Evolutionary conservation across 2,888 invertebrate genomes (phyloP), one percentile per base, ranked within the genome.

Genomic region (Eristalinus aeneus): DNA sequence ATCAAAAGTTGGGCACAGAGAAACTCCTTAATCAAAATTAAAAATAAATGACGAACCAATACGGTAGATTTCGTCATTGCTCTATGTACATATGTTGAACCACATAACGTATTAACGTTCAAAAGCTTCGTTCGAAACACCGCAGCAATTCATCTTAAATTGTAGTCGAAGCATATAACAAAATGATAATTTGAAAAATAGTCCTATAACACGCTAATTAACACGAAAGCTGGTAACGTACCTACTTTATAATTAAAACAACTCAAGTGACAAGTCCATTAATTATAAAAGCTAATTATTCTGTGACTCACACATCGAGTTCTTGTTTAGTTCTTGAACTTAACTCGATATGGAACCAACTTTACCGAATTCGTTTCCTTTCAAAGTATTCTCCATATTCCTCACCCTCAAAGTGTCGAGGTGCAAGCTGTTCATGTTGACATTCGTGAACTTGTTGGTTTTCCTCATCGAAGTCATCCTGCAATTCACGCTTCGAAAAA

Each of bases 251-350:
- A 46, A 46, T 46, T n/a, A n/a, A 46, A 0, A 1, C 46, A 16
- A 16, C 46, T 1, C 16, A 46, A 16, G 1, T 1, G 39, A 39
- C 12, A 16, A 6, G 20, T 61, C 6, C 16, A 32, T 39, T 60
- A 34, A 77, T 23, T 10, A 32, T n/a, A n/a, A 56, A 32, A 22
- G 16, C 23, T 39, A 73, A 79, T 79, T 56, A 73, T 73, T 79
- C 79, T 67, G 31, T 46, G 11, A 36, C 20, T 27, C 1, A 16
- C 2, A 20, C 58, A 12, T 39, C 2, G 4, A 11, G 11, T 12
- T 64, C 5, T 0, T 27, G 16, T 20, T 31, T 31, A 46, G 39
- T 39, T 27, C 31, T 34, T 20, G 9, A 36, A 12, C 12, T 39
- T 12, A 34, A 20, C 1, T 32, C 11, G 34, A 32, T 9, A 86